Percentiles rank a stretch among this genome's conserved stretches.
Evolutionary conservation across 2,888 invertebrate genomes (phyloP).

Genomic region (Leptopilina drosophilae): DNA sequence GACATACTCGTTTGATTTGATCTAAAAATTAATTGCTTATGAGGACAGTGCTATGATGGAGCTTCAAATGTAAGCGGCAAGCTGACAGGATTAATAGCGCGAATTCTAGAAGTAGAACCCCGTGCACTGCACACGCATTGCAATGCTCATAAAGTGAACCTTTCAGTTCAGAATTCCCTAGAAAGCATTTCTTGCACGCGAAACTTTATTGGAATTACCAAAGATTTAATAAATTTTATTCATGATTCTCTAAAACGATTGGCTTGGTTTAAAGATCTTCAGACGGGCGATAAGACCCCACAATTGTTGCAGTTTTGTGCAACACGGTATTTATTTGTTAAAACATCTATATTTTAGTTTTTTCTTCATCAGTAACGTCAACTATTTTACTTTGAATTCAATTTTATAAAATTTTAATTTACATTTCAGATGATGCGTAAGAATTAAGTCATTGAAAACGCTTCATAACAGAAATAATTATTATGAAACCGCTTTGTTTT

Average conservation of each 20-base stretch:
- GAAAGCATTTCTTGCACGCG: too few relatives aligned
- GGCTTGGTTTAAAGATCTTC: not conserved
- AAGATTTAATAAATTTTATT: not conserved
- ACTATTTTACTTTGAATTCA: constrained; percentile 1
- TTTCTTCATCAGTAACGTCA: not conserved
- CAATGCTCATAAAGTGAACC: too few relatives aligned
- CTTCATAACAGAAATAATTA: constrained; percentile 3
- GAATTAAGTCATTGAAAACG: not conserved
- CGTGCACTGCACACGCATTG: too few relatives aligned
- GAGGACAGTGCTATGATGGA: too few relatives aligned
- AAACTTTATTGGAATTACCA: too few relatives aligned
- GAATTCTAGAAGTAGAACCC: too few relatives aligned
- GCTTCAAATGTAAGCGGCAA: too few relatives aligned
- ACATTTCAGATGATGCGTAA: constrained; percentile 4
- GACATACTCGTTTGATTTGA: too few relatives aligned
- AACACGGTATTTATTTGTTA: not conserved
- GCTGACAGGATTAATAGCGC: too few relatives aligned
- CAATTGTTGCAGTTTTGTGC: constrained; percentile 4
- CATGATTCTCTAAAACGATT: not conserved
- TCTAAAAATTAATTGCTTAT: too few relatives aligned
- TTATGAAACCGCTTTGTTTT: not conserved
- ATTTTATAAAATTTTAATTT: constrained; percentile 7
- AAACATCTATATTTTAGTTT: not conserved
- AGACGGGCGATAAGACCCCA: constrained; percentile 1
- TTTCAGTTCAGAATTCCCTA: too few relatives aligned